Evolutionary conservation across 2,797 vertebrate genomes (phyloP).

Genomic region (Phrynocephalus guinanensis): DNA sequence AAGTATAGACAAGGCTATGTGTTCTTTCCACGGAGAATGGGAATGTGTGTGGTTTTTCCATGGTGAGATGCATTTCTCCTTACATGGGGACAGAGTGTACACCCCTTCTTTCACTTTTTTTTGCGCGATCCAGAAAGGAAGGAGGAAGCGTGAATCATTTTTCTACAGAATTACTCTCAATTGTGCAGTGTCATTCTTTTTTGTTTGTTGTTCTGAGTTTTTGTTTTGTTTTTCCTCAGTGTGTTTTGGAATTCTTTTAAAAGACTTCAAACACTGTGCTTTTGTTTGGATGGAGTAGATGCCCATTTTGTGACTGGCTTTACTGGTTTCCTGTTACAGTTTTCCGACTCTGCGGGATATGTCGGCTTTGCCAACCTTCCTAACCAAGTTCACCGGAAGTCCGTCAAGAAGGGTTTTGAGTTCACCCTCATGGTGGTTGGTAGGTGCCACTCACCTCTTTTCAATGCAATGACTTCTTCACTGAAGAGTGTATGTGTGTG

Average conservation of each 20-base stretch:
- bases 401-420: conserved; percentile 92
- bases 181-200: not conserved
- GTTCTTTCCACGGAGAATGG: not conserved
- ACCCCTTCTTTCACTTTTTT: not conserved
- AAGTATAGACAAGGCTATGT: not conserved
- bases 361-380: conserved; percentile 91
- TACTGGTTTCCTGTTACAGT: conserved; percentile 73
- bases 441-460: conserved; percentile 69
- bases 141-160: not conserved
- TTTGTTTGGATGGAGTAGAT: conserved; percentile 13
- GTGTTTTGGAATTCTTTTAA: not conserved
- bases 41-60: too few relatives aligned
- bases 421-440: conserved; percentile 91
- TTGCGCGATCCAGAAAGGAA: not conserved
- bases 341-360: conserved; percentile 86
- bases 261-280: not conserved
- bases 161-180: not conserved
- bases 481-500: not conserved
- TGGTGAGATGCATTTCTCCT: not conserved
- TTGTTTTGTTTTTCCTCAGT: conserved; percentile 3
- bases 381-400: conserved; percentile 91
- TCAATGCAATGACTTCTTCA: not conserved
- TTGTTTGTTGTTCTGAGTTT: conserved; percentile 8
- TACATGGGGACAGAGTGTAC: too few relatives aligned
- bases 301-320: conserved; percentile 12